Base-by-base conservation (phyloP, 92 coral and sea anemone species). In the Actinernus sp. region DNA sequence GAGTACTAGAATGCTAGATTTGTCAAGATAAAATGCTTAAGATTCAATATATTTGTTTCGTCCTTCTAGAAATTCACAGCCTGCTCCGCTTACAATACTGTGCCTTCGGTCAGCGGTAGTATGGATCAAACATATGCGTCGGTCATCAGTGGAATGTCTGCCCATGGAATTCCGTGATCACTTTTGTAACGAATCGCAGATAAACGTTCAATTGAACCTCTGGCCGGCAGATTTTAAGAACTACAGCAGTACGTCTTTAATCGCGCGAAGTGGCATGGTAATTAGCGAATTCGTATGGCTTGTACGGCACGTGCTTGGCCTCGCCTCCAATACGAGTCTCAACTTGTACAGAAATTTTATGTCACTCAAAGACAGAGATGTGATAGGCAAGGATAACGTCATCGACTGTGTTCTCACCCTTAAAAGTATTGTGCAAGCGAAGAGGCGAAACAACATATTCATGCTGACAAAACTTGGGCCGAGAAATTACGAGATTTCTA, bases 81-180 rank as follows among this genome's bases (percentile, higher is more conserved):
- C 88, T 39, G 64, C 52, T 2, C 31, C 88, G 22, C 37, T 82
- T 41, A 29, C 29, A 1, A 45, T 75, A 28, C 83, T 64, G 76
- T 82, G 88, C 39, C 38, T 82, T 48, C 59, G 82, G 55, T 47
- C 88, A 64, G 71, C 48, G 58, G 37, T 66, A 18, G 20, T 71
- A 23, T 65, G 71, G 38, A 32, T 71, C 58, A 50, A 26, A 43
- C 30, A 26, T 14, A 26, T 71, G 56, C 65, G 40, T 33, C 19
- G 40, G n/a, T 40, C 36, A 20, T 46, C 55, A 3, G 23, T 72
- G 4, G 45, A 31, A 30, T 52, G 38, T 58, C 48, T 82, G 17
- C 88, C 88, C 26, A 49, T 11, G 37, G 76, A 59, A 14, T 52
- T 63, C 43, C 88, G 29, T 9, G 65, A 56, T 4, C 65, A 31